Percentiles rank a stretch among this genome's conserved stretches.
Evolutionary conservation across 1,140 invertebrate species (phyloP).

Genomic region (Stenopsyche tienmushanensis): DNA sequence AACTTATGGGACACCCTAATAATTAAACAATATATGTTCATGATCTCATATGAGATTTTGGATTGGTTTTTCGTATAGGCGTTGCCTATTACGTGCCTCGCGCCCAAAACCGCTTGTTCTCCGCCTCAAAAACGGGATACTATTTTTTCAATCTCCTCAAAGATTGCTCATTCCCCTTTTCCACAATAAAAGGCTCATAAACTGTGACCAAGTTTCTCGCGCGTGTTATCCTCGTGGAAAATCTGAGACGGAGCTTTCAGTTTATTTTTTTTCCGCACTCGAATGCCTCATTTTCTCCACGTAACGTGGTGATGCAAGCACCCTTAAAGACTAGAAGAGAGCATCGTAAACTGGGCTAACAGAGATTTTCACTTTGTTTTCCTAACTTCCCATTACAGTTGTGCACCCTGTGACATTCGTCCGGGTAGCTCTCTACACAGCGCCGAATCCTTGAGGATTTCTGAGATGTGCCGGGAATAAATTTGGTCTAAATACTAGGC

Average conservation of each 20-base stretch:
- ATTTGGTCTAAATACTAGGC: too few relatives aligned
- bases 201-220: slow-evolving; percentile 14
- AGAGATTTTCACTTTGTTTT: slow-evolving; percentile 32
- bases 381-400: not conserved
- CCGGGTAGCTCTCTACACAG: too few relatives aligned
- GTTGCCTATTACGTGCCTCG: too few relatives aligned
- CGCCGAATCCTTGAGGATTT: not conserved
- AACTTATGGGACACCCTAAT: too few relatives aligned
- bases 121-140: too few relatives aligned
- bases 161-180: slow-evolving; percentile 11
- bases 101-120: too few relatives aligned
- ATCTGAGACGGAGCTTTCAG: slow-evolving; percentile 2
- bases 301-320: slow-evolving; percentile 22
- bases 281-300: slow-evolving; percentile 19
- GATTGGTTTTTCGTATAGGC: too few relatives aligned
- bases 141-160: slow-evolving; percentile 23
- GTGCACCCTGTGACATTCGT: not conserved
- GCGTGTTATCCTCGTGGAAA: slow-evolving; percentile 19
- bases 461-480: not conserved
- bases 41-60: too few relatives aligned
- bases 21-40: too few relatives aligned
- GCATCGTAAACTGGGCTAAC: slow-evolving; percentile 18
- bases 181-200: slow-evolving; percentile 28
- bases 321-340: slow-evolving; percentile 24
- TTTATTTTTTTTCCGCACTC: slow-evolving; percentile 28